Percentiles rank a stretch among this genome's conserved stretches.
Conservation (phyloP, 2,797 vertebrate species). For the Cuniculus paca region DNA sequence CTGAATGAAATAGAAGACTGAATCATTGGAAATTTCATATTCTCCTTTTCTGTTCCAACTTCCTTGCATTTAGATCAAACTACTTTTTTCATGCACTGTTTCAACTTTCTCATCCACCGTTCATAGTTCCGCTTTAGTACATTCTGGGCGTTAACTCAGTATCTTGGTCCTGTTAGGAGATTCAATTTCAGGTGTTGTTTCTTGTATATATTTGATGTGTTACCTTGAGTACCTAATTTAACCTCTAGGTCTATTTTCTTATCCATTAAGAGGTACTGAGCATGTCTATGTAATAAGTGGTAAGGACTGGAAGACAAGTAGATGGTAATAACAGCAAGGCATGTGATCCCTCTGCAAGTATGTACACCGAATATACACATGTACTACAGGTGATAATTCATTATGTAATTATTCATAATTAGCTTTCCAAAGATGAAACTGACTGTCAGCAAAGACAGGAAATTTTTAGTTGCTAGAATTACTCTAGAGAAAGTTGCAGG, state of each 20-base stretch:
- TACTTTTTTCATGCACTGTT: background rate
- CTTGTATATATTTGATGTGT: background rate
- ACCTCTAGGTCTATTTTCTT: background rate
- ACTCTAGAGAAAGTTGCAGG: background rate
- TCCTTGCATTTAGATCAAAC: background rate
- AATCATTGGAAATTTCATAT: background rate
- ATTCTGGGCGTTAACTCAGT: background rate
- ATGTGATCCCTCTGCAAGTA: background rate
- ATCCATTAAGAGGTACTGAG: background rate
- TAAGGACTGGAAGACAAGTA: background rate
- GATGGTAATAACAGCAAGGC: background rate
- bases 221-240: background rate
- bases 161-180: background rate
- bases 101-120: background rate
- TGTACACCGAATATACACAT: background rate
- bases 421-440: slow-evolving; percentile 16
- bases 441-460: background rate
- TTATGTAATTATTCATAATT: background rate
- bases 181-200: background rate
- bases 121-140: background rate
- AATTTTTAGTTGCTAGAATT: background rate
- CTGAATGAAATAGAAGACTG: background rate
- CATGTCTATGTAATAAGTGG: background rate
- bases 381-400: background rate
- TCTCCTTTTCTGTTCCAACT: background rate